These are phyloP conservation scores for Resseliella maxima DNA, from an alignment of 2,888 invertebrate species.

Conservation along the genomic window DNA sequence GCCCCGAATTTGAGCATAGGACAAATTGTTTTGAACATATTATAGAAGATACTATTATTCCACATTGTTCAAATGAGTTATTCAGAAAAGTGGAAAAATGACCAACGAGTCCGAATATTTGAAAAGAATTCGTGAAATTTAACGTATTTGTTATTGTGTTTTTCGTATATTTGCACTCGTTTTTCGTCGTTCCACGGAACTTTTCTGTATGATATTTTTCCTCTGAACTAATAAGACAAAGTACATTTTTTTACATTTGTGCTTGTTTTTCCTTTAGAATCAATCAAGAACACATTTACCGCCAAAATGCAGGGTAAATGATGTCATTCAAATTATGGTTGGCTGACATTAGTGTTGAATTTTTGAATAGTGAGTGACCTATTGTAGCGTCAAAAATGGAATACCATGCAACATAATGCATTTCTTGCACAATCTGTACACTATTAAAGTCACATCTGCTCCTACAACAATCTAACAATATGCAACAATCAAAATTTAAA, in stretches of 20 bases:
- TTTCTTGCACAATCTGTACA: neutral
- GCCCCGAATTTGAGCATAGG: too few relatives aligned
- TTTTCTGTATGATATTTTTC: too few relatives aligned
- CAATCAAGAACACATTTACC: neutral
- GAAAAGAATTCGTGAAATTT: too few relatives aligned
- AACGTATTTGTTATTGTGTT: too few relatives aligned
- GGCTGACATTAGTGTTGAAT: neutral
- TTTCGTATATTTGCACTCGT: too few relatives aligned
- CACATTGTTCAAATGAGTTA: neutral
- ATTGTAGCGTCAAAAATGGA: neutral
- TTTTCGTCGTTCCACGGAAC: too few relatives aligned
- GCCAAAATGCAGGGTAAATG: neutral
- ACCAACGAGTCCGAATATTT: too few relatives aligned
- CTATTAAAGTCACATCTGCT: neutral
- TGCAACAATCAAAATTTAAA: neutral
- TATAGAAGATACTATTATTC: too few relatives aligned
- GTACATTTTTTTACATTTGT: neutral
- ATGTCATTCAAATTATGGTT: neutral
- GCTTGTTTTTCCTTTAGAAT: neutral
- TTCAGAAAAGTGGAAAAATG: neutral
- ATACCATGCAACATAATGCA: neutral
- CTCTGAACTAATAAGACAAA: constrained; percentile 4
- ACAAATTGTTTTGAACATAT: too few relatives aligned
- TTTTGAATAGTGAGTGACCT: too few relatives aligned
- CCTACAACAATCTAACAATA: too few relatives aligned